Evolutionary conservation across 2,888 invertebrate species (phyloP), one percentile per base, ranked within the genome.

Genomic region (Caenorhabditis sp.): DNA sequence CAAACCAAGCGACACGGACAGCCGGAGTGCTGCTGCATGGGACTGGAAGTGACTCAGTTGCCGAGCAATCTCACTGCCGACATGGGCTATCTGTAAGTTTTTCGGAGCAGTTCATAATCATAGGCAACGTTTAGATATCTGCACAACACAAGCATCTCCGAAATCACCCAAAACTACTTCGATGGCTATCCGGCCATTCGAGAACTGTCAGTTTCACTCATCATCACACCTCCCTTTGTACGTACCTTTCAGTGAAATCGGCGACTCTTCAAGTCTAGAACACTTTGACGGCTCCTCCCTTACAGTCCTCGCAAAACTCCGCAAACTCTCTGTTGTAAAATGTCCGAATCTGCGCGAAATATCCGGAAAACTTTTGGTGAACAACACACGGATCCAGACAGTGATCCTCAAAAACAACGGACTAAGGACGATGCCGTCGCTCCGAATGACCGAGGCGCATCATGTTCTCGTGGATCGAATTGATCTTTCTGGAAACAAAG

Each of bases 21-120:
- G 45, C 65, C 65, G 6, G 81, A 81, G 59, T 82, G 82, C 45
- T 82, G 82, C 45, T 82, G 82, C 65, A 78, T 73, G 62, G 82
- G 82, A 32, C 27, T 22, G 7, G 52, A 35, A 2, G 66, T 82
- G 2, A 32, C 50, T 0, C 9, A 32, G 8, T 43, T 82, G 26
- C 79, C 81, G 1, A n/a, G 13, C 3, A 68, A 76, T 59, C 37
- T 82, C 24, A 58, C 73, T 0, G 30, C 17, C 3, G 63, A 58
- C 26, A 53, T 70, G 20, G 62, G 56, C 46, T 74, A 58, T 45
- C 62, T 74, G 78, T 70, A 22, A 56, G 77, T 48, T 61, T 11
- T 46, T 32, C 27, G n/a, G 8, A 48, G 20, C 20, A 15, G 48
- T 15, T 20, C n/a, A 27, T 13, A 2, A 20, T 15, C 11, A 2